Percentiles rank a stretch among this genome's conserved stretches.
phyloP scores from a whole-genome alignment of 2,797 vertebrate species.

The Sebastes hubbsi region DNA sequence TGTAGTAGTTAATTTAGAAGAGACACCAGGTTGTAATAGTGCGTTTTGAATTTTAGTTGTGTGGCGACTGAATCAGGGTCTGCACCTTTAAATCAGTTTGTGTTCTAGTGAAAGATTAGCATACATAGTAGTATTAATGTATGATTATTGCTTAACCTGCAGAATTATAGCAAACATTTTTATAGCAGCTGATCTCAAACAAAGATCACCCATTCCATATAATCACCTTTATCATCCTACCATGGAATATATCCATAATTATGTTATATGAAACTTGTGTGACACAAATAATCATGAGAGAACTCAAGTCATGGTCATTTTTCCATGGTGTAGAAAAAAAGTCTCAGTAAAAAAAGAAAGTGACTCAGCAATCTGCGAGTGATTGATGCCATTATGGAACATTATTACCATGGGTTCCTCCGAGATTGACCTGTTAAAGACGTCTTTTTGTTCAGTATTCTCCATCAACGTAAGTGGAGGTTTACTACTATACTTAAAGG shows the following conservation, averaged over 20 bases:
- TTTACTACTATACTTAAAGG: conserved; percentile 1
- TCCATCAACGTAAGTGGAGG: neutral
- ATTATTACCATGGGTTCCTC: neutral
- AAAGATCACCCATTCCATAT: neutral
- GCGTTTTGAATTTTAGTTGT: neutral
- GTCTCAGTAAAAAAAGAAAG: neutral
- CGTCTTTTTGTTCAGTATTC: neutral
- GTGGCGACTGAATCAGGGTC: neutral
- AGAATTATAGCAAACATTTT: neutral
- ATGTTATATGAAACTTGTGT: neutral
- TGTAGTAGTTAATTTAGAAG: neutral
- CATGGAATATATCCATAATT: neutral
- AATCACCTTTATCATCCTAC: neutral
- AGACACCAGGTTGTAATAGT: neutral
- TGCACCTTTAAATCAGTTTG: neutral
- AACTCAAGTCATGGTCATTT: neutral
- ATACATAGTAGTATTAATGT: neutral
- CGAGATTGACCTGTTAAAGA: neutral
- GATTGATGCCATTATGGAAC: neutral
- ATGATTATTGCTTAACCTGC: neutral
- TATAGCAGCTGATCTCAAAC: neutral
- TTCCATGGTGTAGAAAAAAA: neutral
- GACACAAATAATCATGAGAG: neutral
- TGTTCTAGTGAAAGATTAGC: neutral
- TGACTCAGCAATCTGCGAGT: neutral